Base-by-base conservation (phyloP, 2,113 vertebrate genomes). In the Oenanthe melanoleuca region DNA sequence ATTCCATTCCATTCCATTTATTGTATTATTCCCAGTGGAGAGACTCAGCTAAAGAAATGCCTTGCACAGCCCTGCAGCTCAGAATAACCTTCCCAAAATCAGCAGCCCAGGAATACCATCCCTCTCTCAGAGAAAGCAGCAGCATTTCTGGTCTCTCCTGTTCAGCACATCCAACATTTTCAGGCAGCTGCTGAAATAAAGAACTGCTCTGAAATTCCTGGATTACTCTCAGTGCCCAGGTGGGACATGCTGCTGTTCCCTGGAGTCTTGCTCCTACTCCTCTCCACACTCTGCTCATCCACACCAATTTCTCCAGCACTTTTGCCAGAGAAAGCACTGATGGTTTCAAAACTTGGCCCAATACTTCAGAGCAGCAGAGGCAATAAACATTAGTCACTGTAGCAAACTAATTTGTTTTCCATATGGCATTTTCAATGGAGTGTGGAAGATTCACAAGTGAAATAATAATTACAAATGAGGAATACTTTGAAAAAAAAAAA, bases 381-480 rank as follows among this genome's bases (percentile, higher is more conserved):
- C 93, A 96, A 63, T 70, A 90, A 95, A 93, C 92, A 93, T 92
- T 82, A 97, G 86, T 93, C 93, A 96, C 85, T 92, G 70, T 64
- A 84, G 94, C 91, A 96, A 96, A 91, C 49, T 85, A 94, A 96
- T 97, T 98, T 96, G 93, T 92, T 96, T 97, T 96, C 96, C 94
- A 93, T 74, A 88, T 91, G 94, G 94, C 91, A 80, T 93, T 95
- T 96, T 73, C 96, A 89, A 63, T 87, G 72, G 92, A 96, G 96
- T 80, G 80, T 96, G 91, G 89, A 94, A 93, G 95, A 94, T 52
- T 95, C 88, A 78, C 80, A 89, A 93, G 94, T 86, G 61, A 96
- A 96, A 96, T 92, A 97, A 95, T 96, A 96, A 96, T 95, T 93
- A 96, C 86, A 84, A 93, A 95, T 79, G 94, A 97, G 91, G 80